Evolutionary conservation across 2,888 invertebrate genomes (phyloP), one percentile per base, ranked within the genome.

Genomic region (Bruchidius siliquastri): DNA sequence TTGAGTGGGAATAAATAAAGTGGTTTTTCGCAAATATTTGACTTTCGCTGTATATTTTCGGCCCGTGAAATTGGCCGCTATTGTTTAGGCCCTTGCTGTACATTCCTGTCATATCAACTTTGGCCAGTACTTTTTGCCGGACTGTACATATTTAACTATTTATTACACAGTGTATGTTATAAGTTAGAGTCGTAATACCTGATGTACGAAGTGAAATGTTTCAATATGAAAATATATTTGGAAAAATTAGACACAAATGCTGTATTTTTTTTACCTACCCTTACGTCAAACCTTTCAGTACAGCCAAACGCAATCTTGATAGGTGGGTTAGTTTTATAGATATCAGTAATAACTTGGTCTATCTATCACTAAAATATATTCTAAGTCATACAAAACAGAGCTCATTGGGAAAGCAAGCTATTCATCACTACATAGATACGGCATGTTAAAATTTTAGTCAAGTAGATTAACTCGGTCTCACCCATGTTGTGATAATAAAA

Each of bases 91-190:
- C 86, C 68, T 68, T 22, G 21, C 68, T 22, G 68, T 22, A 68
- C 22, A 68, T 22, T 22, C 86, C 83, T 80, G 83, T 84, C 85
- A 85, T 85, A 85, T 85, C 85, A 85, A 79, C 77, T 80, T 80
- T 82, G 85, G 86, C 85, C 86, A 85, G 85, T 86, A 79, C 67
- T 22, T 49, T 49, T 32, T 72, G 75, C 73, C 74, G 72, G 72
- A 82, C 80, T 83, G 84, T 85, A 84, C 75, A 85, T 84, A 68
- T 21, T 21, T 21, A 68, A 21, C 22, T 21, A 21, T 21, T 68
- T 68, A 68, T 68, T 68, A 68, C 22, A 68, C 22, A 21, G 68
- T 68, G 22, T 68, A 68, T 49, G 49, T 49, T 49, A 49, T 49
- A 49, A 49, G 49, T 49, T 49, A 49, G 49, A 49, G 49, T 49